Evolutionary conservation across 1,140 invertebrate species (phyloP).

Genomic region (Panonychus citri): DNA sequence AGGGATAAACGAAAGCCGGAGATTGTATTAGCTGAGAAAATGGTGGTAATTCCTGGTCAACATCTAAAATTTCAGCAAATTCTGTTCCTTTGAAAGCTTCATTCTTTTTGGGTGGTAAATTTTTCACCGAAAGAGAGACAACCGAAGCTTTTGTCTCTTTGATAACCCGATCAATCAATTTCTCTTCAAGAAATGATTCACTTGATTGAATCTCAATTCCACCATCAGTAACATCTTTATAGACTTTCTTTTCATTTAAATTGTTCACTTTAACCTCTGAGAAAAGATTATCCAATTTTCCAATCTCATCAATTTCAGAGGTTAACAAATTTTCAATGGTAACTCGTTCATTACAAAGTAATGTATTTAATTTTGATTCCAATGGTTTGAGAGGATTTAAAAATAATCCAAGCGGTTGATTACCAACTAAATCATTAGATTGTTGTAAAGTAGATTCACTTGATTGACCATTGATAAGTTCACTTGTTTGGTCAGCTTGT

Average conservation of each 20-base stretch:
- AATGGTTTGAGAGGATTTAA: background rate
- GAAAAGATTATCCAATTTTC: background rate
- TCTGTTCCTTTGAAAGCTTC: background rate
- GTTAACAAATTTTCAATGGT: too few species aligned
- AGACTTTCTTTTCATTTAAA: background rate
- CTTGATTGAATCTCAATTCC: too few species aligned
- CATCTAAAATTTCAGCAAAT: background rate
- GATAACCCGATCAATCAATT: background rate
- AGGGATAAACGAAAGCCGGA: slow-evolving; percentile 22
- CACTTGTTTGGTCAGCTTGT: background rate
- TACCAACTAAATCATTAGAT: background rate
- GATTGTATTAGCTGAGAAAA: slow-evolving; percentile 4
- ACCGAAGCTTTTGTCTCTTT: background rate
- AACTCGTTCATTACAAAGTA: too few species aligned
- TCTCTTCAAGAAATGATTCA: too few species aligned
- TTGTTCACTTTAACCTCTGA: background rate
- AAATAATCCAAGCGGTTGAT: background rate
- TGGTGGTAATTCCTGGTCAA: background rate
- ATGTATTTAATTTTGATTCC: too few species aligned
- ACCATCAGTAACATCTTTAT: too few species aligned
- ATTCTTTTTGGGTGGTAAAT: background rate
- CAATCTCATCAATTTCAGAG: too few species aligned
- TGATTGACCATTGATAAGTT: background rate
- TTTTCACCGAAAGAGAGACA: background rate
- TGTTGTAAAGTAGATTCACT: background rate